phyloP scores from a whole-genome alignment of 2,113 vertebrate genomes.

The Dryoscopus gambensis region DNA sequence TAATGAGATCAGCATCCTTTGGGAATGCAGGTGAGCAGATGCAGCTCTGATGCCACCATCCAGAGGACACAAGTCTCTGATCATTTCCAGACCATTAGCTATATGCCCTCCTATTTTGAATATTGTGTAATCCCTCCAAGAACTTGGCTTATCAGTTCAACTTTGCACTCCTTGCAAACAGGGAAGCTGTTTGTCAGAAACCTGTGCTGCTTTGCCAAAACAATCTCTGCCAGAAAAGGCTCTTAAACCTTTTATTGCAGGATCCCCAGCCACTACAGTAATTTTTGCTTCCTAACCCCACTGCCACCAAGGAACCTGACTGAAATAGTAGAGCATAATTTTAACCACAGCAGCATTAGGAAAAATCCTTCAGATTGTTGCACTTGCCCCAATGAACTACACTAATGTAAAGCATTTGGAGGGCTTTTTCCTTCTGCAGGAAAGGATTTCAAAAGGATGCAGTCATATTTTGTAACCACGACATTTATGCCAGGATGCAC shows the following conservation, averaged over 20 bases:
- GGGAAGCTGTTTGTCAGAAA: constrained; percentile 45
- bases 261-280: not conserved
- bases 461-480: not conserved
- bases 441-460: not conserved
- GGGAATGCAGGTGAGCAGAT: not conserved
- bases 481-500: not conserved
- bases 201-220: constrained; percentile 19
- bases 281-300: not conserved
- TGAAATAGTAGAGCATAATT: not conserved
- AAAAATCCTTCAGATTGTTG: not conserved
- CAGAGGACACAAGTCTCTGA: not conserved
- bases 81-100: constrained; percentile 5
- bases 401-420: not conserved
- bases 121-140: constrained; percentile 19
- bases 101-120: not conserved
- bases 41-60: not conserved
- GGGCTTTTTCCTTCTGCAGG: not conserved
- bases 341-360: not conserved
- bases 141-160: constrained; percentile 56
- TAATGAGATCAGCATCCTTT: not conserved
- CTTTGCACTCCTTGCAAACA: constrained; percentile 52
- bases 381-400: not conserved
- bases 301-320: not conserved
- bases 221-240: not conserved
- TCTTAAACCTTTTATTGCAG: constrained; percentile 38